phyloP scores from a whole-genome alignment of 1,140 invertebrate species.

The Ectropis grisescens region DNA sequence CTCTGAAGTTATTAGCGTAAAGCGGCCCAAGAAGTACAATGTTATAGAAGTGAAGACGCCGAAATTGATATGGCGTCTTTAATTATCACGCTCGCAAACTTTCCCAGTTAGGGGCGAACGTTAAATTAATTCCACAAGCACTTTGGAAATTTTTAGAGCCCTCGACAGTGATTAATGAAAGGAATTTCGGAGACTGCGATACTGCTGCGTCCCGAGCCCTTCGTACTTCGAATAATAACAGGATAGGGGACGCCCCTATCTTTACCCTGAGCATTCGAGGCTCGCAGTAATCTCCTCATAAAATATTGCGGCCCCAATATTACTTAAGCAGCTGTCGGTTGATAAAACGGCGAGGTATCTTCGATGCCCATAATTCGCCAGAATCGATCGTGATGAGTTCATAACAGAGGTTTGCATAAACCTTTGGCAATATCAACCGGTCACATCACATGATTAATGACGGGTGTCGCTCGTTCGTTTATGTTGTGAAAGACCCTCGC shows the following conservation, averaged over 20 bases:
- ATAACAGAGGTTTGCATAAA: constrained; percentile 27
- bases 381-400: constrained; percentile 51
- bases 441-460: constrained; percentile 28
- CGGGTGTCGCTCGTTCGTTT: constrained; percentile 14
- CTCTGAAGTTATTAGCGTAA: too few species aligned
- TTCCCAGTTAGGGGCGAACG: constrained; percentile 43
- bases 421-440: constrained; percentile 25
- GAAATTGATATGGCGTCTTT: constrained; percentile 50
- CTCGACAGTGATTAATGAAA: constrained; percentile 65
- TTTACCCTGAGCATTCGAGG: constrained; percentile 21
- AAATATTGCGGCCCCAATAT: constrained; percentile 41
- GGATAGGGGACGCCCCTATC: constrained; percentile 41
- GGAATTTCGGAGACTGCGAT: constrained; percentile 46
- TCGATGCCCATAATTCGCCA: constrained; percentile 37
- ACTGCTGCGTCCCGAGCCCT: constrained; percentile 20
- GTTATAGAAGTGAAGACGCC: constrained; percentile 11
- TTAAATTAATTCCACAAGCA: constrained; percentile 61
- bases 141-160: constrained; percentile 62
- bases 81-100: constrained; percentile 51
- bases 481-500: constrained; percentile 19
- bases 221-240: constrained; percentile 21
- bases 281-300: constrained; percentile 42
- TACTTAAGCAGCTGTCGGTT: constrained; percentile 38
- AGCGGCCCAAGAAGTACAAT: too few species aligned
- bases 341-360: constrained; percentile 15